Percentiles rank a stretch among this genome's conserved stretches.
phyloP scores from a whole-genome alignment of 2,113 vertebrate species.

The Sus scrofa region DNA sequence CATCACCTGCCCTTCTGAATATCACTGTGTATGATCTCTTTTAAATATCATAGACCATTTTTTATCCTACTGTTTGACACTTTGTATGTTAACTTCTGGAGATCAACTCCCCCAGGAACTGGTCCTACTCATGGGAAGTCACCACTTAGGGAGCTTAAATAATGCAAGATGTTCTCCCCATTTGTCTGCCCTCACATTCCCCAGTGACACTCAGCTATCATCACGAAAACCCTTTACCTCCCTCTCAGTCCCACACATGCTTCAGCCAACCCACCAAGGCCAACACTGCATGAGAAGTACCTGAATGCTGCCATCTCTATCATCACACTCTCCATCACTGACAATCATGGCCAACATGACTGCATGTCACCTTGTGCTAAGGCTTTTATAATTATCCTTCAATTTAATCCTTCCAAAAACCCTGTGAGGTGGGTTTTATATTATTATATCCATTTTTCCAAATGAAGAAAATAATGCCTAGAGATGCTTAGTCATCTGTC shows the following conservation, averaged over 20 bases:
- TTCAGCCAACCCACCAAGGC: background rate
- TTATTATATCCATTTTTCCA: background rate
- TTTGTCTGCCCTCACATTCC: background rate
- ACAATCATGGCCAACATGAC: background rate
- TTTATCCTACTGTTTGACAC: conserved; percentile 3
- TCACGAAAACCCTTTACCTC: background rate
- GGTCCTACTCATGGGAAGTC: background rate
- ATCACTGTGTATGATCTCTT: background rate
- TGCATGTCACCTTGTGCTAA: background rate
- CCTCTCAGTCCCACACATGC: background rate
- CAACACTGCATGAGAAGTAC: background rate
- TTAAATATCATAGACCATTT: background rate
- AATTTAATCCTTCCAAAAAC: background rate
- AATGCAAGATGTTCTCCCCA: background rate
- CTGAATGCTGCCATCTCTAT: background rate
- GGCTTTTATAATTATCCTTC: background rate
- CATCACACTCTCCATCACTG: background rate
- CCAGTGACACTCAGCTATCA: background rate
- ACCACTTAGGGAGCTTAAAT: background rate
- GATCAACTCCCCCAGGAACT: background rate
- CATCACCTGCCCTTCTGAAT: background rate
- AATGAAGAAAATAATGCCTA: background rate
- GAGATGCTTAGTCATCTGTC: background rate
- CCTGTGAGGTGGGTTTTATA: background rate
- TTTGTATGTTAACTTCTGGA: background rate